Conservation (phyloP, 2,888 invertebrate species). For the Lasioglossum leucozonium region DNA sequence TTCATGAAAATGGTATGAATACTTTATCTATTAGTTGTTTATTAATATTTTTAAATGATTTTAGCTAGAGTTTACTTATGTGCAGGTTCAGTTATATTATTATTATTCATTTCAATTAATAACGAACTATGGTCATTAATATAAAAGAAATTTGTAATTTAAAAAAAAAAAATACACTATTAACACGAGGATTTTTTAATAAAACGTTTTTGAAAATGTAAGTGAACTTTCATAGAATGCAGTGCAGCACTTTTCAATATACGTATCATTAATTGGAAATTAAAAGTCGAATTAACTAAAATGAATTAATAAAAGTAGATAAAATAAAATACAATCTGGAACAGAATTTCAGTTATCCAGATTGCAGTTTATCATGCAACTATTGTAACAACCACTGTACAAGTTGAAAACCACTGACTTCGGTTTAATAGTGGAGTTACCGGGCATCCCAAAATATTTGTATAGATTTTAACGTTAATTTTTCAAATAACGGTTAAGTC, state of each 20-base stretch:
- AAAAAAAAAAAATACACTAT: neutral
- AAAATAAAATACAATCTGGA: neutral
- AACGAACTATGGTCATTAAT: no score
- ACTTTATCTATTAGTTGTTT: constrained; percentile 16
- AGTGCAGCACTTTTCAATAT: neutral
- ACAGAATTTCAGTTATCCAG: neutral
- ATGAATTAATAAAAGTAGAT: neutral
- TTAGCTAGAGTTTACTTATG: neutral
- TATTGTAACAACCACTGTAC: neutral
- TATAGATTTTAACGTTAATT: neutral
- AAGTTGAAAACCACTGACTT: neutral
- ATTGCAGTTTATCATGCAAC: neutral
- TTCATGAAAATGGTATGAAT: constrained; percentile 88
- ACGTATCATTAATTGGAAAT: neutral
- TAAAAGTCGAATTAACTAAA: neutral
- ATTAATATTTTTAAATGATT: neutral
- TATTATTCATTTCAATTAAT: neutral
- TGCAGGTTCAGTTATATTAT: neutral
- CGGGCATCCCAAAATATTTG: neutral
- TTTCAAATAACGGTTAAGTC: neutral
- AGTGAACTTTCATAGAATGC: neutral
- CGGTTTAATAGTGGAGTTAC: neutral
- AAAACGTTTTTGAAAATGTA: neutral
- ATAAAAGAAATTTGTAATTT: neutral
- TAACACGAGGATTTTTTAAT: no score